Evolutionary conservation across 1,140 invertebrate genomes (phyloP).

Genomic region (Hylaeus volcanicus): DNA sequence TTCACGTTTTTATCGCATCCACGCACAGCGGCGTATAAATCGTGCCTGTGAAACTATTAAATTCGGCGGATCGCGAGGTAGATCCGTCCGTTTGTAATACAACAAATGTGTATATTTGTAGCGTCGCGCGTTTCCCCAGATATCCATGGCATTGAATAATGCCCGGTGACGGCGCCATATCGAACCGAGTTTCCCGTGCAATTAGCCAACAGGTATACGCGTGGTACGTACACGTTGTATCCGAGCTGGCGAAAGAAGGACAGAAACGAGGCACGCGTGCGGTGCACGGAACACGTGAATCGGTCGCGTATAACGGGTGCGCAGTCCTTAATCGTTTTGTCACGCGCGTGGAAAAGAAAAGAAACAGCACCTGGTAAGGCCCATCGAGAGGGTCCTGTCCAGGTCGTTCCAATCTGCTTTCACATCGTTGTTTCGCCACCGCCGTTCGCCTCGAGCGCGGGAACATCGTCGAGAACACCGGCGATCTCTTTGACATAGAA

Average conservation of each 20-base stretch:
- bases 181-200: background rate
- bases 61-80: no score
- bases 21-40: background rate
- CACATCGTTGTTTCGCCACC: conserved; percentile 68
- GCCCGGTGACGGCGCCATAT: background rate
- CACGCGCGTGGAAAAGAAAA: conserved; percentile 46
- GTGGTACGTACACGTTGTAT: background rate
- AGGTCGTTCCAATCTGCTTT: conserved; percentile 68
- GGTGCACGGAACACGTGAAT: conserved; percentile 14
- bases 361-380: conserved; percentile 20
- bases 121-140: background rate
- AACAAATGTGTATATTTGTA: background rate
- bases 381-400: conserved; percentile 35
- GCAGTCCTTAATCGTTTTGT: conserved; percentile 32
- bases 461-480: conserved; percentile 55
- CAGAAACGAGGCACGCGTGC: background rate
- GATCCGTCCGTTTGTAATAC: no score
- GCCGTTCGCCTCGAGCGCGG: conserved; percentile 53
- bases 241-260: background rate
- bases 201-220: background rate
- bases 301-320: conserved; percentile 17
- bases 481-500: conserved; percentile 72
- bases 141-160: background rate
- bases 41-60: background rate
- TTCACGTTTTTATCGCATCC: background rate